Percentiles rank a stretch among this genome's conserved stretches.
Evolutionary conservation across 2,113 vertebrate genomes (phyloP).

Genomic region (Geococcyx californianus): DNA sequence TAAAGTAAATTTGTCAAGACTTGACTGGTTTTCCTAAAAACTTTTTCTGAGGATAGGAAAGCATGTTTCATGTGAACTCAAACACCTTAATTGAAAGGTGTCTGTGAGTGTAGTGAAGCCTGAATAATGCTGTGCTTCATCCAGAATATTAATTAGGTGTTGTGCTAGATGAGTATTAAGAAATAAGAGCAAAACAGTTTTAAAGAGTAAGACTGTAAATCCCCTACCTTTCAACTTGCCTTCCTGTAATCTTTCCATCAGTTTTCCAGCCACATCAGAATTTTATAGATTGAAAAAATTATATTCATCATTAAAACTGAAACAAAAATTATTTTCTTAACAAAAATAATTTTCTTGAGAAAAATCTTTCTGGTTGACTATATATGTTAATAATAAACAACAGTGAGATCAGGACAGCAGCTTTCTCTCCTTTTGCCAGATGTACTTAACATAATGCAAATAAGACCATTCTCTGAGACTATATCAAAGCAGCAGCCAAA

Average conservation of each 20-base stretch:
- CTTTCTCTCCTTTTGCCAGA: background rate
- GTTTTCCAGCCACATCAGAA: background rate
- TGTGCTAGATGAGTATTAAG: slow-evolving; percentile 4
- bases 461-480: background rate
- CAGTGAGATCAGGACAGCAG: background rate
- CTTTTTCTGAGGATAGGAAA: background rate
- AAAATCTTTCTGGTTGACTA: background rate
- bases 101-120: background rate
- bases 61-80: background rate
- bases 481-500: background rate
- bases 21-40: background rate
- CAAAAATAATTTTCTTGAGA: background rate
- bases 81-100: slow-evolving; percentile 40
- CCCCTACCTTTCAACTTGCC: slow-evolving; percentile 4
- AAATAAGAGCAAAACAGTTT: slow-evolving; percentile 26
- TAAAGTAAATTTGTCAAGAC: background rate
- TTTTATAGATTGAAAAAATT: background rate
- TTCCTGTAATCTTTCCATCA: slow-evolving; percentile 18
- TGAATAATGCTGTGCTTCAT: slow-evolving; percentile 4
- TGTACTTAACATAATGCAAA: background rate
- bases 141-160: slow-evolving; percentile 29
- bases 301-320: background rate
- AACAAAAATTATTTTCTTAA: background rate
- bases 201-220: background rate
- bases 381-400: slow-evolving; percentile 12